These are phyloP conservation scores for Tiliacea aurago DNA, from an alignment of 2,888 invertebrate genomes.

Conservation along the genomic window DNA sequence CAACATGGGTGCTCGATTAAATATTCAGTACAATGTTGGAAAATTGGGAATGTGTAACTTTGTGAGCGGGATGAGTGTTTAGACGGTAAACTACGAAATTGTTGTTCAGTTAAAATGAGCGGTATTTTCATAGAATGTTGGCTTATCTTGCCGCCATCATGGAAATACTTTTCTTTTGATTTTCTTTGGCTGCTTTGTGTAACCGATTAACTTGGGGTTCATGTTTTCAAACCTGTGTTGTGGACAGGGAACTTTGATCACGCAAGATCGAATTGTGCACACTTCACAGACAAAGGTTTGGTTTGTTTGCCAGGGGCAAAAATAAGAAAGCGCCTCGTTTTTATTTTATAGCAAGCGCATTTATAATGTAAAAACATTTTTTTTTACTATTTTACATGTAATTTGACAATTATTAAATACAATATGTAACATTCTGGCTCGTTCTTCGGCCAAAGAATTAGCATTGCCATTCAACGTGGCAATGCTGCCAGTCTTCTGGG, in stretches of 20 bases:
- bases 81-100: constrained; percentile 6
- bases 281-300: background rate
- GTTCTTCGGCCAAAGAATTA: no score
- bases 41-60: constrained; percentile 43
- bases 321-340: background rate
- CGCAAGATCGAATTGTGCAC: background rate
- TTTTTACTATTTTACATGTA: no score
- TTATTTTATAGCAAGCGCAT: background rate
- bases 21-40: constrained; percentile 60
- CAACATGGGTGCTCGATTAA: constrained; percentile 53
- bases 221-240: constrained; percentile 1
- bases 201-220: background rate
- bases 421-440: no score
- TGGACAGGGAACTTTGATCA: background rate
- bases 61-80: background rate
- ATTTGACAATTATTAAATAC: background rate
- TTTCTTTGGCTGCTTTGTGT: background rate
- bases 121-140: background rate
- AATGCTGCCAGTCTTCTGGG: no score
- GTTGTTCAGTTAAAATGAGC: background rate
- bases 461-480: no score
- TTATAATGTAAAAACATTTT: background rate
- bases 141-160: constrained; percentile 10
- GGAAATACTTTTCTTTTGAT: background rate
- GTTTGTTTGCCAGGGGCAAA: background rate